A percentile compares a stretch with the other conserved stretches of the same genome.
Evolutionary conservation across 2,113 vertebrate species (phyloP).

Genomic region (Myanophis thanlyinensis): DNA sequence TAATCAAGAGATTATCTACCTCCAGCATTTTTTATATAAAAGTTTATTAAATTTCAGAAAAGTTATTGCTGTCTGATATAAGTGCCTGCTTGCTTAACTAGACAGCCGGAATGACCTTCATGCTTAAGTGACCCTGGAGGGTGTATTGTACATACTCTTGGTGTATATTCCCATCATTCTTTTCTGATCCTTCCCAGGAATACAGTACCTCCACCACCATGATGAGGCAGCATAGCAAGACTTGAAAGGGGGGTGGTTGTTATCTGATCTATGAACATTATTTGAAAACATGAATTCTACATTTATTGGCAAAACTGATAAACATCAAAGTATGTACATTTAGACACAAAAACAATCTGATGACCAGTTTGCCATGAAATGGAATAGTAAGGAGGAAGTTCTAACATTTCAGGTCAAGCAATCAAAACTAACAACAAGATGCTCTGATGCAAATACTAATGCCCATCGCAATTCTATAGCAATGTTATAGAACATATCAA

Average conservation of each 20-base stretch:
- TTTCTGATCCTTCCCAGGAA: neutral
- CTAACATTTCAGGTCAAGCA: neutral
- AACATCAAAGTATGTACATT: neutral
- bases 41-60: neutral
- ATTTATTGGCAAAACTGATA: neutral
- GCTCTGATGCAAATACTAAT: neutral
- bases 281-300: neutral
- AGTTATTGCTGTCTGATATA: neutral
- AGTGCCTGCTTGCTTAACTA: neutral
- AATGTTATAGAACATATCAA: neutral
- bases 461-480: neutral
- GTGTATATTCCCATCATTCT: neutral
- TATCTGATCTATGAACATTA: neutral
- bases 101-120: neutral
- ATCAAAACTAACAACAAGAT: neutral
- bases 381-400: neutral
- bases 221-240: neutral
- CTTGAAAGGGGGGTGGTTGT: neutral
- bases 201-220: neutral
- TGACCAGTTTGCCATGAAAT: neutral
- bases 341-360: neutral
- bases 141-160: neutral
- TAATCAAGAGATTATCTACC: neutral
- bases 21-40: neutral
- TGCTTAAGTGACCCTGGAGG: neutral